Percentiles rank a stretch among this genome's conserved stretches.
Conservation (phyloP, 2,113 vertebrate species). For the Gnathonemus longibarbis region DNA sequence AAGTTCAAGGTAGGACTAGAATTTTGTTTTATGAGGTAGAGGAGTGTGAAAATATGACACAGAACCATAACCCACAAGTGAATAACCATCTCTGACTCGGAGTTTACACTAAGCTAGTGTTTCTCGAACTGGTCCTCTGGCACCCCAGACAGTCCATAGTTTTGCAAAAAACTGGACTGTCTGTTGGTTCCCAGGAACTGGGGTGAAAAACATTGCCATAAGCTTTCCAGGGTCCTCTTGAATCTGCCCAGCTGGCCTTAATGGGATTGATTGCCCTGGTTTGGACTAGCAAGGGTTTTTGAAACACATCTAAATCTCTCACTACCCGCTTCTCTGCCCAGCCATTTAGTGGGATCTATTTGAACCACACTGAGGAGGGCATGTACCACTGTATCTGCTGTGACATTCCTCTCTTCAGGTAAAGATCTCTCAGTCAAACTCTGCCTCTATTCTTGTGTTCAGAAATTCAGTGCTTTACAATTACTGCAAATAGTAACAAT, state of each 20-base stretch:
- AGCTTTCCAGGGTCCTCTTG: neutral
- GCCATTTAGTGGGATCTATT: constrained; percentile 83
- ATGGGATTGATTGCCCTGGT: neutral
- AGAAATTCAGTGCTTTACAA: neutral
- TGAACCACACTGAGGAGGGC: constrained; percentile 70
- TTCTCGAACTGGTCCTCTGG: neutral
- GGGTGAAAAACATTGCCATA: neutral
- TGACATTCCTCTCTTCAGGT: constrained; percentile 79
- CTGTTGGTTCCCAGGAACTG: neutral
- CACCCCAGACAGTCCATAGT: neutral
- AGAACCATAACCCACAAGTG: neutral
- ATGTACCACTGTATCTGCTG: constrained; percentile 84
- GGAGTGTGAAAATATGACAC: neutral
- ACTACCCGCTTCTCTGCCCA: constrained; percentile 37
- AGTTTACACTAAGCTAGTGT: neutral
- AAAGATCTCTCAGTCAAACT: neutral
- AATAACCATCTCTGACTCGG: neutral
- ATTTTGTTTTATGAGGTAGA: neutral
- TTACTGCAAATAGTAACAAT: neutral
- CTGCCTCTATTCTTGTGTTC: neutral
- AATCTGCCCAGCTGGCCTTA: neutral
- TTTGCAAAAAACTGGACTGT: neutral
- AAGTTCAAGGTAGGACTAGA: neutral
- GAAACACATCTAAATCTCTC: neutral
- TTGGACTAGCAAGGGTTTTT: neutral